phyloP scores from a whole-genome alignment of 2,113 vertebrate genomes.

The Epinephelus moara region DNA sequence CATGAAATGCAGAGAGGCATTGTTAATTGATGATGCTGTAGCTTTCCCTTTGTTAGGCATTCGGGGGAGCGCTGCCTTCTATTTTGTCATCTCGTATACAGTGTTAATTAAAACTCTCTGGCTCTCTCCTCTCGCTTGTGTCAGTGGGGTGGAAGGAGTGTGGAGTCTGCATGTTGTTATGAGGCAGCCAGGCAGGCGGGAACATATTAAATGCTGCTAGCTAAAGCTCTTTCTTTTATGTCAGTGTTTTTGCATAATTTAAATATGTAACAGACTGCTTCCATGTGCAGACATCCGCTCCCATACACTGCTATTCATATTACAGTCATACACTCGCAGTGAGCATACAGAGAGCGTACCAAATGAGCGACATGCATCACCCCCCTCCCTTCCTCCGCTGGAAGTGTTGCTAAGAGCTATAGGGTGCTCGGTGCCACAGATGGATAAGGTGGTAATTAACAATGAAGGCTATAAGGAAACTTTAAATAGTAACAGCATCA shows the following conservation, averaged over 20 bases:
- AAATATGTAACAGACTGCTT: slow-evolving; percentile 53
- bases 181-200: slow-evolving; percentile 48
- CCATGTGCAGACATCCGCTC: slow-evolving; percentile 33
- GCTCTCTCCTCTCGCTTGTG: slow-evolving; percentile 56
- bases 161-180: slow-evolving; percentile 72
- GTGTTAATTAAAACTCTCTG: slow-evolving; percentile 77
- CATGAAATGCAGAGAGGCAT: slow-evolving; percentile 34
- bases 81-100: slow-evolving; percentile 62
- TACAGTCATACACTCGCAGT: slow-evolving; percentile 9
- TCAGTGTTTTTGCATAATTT: slow-evolving; percentile 71
- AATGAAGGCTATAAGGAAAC: slow-evolving; percentile 40
- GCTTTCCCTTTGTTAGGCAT: slow-evolving; percentile 51
- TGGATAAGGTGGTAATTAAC: slow-evolving; percentile 65
- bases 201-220: slow-evolving; percentile 64
- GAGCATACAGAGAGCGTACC: neutral
- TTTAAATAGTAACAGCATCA: slow-evolving; percentile 65
- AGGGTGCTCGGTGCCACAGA: slow-evolving; percentile 51
- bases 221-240: slow-evolving; percentile 57
- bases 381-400: slow-evolving; percentile 13
- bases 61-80: slow-evolving; percentile 40
- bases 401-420: slow-evolving; percentile 54
- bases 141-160: slow-evolving; percentile 72
- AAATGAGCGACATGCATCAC: slow-evolving; percentile 31
- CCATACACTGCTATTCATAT: slow-evolving; percentile 25
- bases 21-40: slow-evolving; percentile 47